Conservation (phyloP, 2,888 invertebrate genomes). For the Limnephilus auricula region DNA sequence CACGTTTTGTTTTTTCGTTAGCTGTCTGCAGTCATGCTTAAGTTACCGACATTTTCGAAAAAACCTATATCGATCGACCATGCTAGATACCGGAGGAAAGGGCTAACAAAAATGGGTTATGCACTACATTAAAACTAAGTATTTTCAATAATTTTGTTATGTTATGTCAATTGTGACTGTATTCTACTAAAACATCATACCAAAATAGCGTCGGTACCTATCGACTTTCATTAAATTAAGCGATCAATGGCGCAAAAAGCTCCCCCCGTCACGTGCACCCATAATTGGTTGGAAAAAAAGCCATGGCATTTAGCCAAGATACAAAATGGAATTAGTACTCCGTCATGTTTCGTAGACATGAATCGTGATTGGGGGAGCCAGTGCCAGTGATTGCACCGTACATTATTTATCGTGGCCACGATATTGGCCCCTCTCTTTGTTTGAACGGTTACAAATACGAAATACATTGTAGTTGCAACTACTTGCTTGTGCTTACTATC, state of each 20-base stretch:
- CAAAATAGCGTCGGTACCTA: background rate
- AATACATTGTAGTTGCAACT: background rate
- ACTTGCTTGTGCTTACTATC: background rate
- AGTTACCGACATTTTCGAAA: no score
- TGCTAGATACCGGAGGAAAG: no score
- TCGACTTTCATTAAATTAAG: background rate
- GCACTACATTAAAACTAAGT: background rate
- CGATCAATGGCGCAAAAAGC: background rate
- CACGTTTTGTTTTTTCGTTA: no score
- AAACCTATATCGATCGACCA: no score
- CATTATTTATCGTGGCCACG: conserved; percentile 31
- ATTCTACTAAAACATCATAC: background rate
- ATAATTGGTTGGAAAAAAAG: conserved; percentile 25
- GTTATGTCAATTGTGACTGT: background rate
- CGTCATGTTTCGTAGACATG: conserved; percentile 30
- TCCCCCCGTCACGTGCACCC: background rate
- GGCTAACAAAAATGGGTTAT: background rate
- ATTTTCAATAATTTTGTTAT: background rate
- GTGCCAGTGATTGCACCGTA: conserved; percentile 22
- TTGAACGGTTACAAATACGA: background rate
- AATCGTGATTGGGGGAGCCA: conserved; percentile 16
- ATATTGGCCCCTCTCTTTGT: background rate
- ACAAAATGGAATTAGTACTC: conserved; percentile 35
- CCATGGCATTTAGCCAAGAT: conserved; percentile 40
- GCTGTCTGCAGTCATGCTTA: no score